Conservation (phyloP, 2,797 vertebrate genomes). For the Hydrophis major region DNA sequence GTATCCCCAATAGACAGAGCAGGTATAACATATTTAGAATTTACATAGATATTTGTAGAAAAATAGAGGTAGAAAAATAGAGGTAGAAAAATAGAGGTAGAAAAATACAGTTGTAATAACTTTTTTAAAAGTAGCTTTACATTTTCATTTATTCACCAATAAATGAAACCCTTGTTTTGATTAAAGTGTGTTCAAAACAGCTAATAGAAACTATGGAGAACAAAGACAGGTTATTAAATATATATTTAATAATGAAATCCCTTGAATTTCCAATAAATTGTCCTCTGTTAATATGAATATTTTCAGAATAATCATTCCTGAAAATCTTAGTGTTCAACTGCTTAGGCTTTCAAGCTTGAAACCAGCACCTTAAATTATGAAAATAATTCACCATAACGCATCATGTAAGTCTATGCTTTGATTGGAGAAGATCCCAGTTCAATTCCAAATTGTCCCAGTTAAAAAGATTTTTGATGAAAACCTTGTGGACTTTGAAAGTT, state of each 20-base stretch:
- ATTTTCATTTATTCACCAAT: neutral
- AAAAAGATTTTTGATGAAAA: neutral
- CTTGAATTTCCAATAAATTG: neutral
- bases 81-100: neutral
- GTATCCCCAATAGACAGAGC: neutral
- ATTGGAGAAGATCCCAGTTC: neutral
- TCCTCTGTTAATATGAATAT: neutral
- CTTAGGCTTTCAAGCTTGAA: neutral
- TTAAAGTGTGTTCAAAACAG: no score
- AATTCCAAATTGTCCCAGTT: neutral
- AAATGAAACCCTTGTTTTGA: neutral
- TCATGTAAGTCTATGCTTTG: neutral
- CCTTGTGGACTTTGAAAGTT: neutral
- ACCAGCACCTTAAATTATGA: neutral
- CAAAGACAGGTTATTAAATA: no score
- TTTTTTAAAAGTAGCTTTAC: neutral
- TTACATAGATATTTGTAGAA: neutral
- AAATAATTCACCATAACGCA: neutral
- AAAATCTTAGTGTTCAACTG: neutral
- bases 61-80: neutral
- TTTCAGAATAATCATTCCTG: neutral
- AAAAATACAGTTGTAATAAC: neutral
- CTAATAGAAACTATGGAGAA: no score
- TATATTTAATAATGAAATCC: no score
- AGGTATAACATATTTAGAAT: neutral